Evolutionary conservation across 1,140 invertebrate genomes (phyloP).

Genomic region (Aphaenogaster floridana): DNA sequence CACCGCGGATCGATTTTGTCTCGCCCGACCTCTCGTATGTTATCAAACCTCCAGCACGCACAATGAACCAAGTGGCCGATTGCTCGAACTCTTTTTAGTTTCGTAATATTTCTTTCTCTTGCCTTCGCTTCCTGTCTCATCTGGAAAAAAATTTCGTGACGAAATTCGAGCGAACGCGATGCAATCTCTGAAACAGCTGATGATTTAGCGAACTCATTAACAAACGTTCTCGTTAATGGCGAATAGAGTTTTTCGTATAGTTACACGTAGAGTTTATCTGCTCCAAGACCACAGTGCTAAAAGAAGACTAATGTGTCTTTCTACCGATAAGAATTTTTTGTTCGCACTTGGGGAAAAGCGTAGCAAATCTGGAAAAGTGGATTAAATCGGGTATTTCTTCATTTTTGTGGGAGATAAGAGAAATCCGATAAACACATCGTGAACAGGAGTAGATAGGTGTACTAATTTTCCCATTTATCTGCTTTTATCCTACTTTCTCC

Average conservation of each 20-base stretch:
- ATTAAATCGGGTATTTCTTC: background rate
- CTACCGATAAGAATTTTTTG: background rate
- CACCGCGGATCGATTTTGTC: conserved; percentile 49
- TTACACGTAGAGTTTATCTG: background rate
- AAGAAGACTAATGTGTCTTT: background rate
- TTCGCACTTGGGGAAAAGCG: background rate
- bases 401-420: conserved; percentile 2
- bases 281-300: background rate
- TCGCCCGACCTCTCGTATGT: conserved; percentile 49
- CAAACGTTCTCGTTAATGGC: background rate
- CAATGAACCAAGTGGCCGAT: conserved; percentile 52
- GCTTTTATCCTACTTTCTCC: background rate
- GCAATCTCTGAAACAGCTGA: background rate
- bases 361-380: background rate
- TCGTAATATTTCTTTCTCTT: background rate
- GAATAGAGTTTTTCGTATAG: background rate
- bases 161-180: background rate
- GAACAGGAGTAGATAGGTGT: background rate
- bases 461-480: background rate
- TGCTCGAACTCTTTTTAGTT: background rate
- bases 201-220: conserved; percentile 12
- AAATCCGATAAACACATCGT: background rate
- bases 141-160: background rate
- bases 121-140: background rate
- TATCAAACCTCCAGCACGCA: conserved; percentile 58